Evolutionary conservation across 1,140 invertebrate genomes (phyloP), one percentile per base, ranked within the genome.

Genomic region (Physella acuta): DNA sequence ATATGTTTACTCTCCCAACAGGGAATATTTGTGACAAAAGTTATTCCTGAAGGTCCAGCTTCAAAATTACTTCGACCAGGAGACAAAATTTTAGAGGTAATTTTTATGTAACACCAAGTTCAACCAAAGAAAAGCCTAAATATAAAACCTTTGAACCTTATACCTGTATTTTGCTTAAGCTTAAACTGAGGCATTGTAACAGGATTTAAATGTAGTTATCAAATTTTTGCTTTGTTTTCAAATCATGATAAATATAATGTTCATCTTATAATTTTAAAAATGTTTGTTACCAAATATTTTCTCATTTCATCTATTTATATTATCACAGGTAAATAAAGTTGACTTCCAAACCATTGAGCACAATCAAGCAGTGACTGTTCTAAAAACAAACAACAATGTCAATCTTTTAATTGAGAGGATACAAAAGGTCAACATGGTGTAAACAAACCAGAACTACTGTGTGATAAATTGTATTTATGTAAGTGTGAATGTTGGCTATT

Each of bases 1-100:
- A n/a, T n/a, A n/a, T n/a, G n/a, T n/a, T n/a, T n/a, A n/a, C n/a
- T n/a, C n/a, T n/a, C n/a, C n/a, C n/a, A n/a, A n/a, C n/a, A n/a
- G 76, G 79, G 79, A 16, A 80, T 81, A 24, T 81, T 81, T 73
- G 71, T 81, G 33, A 79, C 78, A 33, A 81, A 80, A 71, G 73
- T 81, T 4, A 73, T 73, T 17, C 56, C 67, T 14, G 71, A 76
- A 55, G 79, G 79, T 36, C 76, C 79, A 17, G 79, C 77, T n/a
- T 44, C 73, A 8, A 59, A 71, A 33, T 44, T 52, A 3, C 64
- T 81, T 51, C 70, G 67, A 8, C 69, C 74, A n/a, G 79, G 78
- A 62, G 79, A 81, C 66, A 81, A 81, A 70, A 73, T 81, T 31
- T 53, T 81, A 14, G 63, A 75, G 71, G 79, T 80, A 72, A 37